Percentiles rank a stretch among this genome's conserved stretches.
phyloP scores from a whole-genome alignment of 2,888 invertebrate genomes.

The Drosophila ezoana region DNA sequence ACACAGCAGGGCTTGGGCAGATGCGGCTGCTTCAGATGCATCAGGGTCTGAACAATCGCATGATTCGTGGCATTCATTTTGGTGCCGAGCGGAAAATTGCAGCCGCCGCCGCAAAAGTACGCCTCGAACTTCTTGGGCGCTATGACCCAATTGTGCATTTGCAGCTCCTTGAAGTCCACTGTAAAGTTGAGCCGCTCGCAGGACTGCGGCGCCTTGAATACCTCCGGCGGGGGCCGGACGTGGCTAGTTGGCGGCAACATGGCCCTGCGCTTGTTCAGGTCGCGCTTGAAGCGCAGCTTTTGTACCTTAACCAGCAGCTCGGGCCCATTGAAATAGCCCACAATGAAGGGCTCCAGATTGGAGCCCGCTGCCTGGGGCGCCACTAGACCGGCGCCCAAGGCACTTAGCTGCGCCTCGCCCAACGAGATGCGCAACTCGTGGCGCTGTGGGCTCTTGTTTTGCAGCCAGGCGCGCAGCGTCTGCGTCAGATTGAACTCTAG shows the following conservation, averaged over 20 bases:
- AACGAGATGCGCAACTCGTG: slow-evolving; percentile 73
- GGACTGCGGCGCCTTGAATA: slow-evolving; percentile 86
- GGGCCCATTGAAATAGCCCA: slow-evolving; percentile 92
- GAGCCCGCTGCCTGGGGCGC: slow-evolving; percentile 83
- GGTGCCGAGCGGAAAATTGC: slow-evolving; percentile 95
- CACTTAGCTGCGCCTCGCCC: slow-evolving; percentile 87
- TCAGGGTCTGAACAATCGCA: slow-evolving; percentile 96
- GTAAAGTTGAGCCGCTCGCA: slow-evolving; percentile 95
- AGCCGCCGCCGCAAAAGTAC: slow-evolving; percentile 96
- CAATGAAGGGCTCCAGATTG: slow-evolving; percentile 95
- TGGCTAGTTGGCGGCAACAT: slow-evolving; percentile 10
- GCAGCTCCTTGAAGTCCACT: slow-evolving; percentile 94
- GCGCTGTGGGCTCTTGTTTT: slow-evolving; percentile 45
- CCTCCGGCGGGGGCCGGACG: slow-evolving; percentile 35
- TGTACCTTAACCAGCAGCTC: slow-evolving; percentile 87
- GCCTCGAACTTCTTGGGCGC: slow-evolving; percentile 97
- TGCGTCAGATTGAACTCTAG: slow-evolving; percentile 92
- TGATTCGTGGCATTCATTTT: slow-evolving; percentile 98
- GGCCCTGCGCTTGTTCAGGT: slow-evolving; percentile 85
- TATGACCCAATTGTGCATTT: slow-evolving; percentile 98
- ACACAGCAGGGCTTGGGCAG: slow-evolving; percentile 97
- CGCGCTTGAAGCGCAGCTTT: slow-evolving; percentile 80
- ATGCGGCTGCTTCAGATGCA: slow-evolving; percentile 92
- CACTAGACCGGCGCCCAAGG: slow-evolving; percentile 90
- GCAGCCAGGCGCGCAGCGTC: slow-evolving; percentile 91